phyloP scores from a whole-genome alignment of 2,888 invertebrate genomes.

The Machimus rusticus region DNA sequence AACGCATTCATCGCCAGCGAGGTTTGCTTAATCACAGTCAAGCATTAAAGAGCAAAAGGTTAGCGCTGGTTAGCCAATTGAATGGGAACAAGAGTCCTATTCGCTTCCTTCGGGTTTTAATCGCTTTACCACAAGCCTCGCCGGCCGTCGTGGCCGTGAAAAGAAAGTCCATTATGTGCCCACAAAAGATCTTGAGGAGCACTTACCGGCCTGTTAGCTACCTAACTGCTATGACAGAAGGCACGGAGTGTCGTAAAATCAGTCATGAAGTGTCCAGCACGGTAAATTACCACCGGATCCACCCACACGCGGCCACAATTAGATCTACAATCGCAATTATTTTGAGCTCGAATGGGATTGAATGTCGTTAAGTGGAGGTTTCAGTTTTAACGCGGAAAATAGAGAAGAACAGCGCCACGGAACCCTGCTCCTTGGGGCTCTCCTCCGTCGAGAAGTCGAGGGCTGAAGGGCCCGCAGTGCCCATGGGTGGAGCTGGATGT shows the following conservation, averaged over 20 bases:
- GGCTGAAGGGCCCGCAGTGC: background rate
- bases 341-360: background rate
- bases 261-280: constrained; percentile 45
- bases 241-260: constrained; percentile 47
- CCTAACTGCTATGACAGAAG: constrained; percentile 44
- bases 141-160: background rate
- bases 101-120: constrained; percentile 24
- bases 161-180: constrained; percentile 33
- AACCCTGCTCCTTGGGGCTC: background rate
- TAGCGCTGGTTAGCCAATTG: constrained; percentile 31
- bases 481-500: background rate
- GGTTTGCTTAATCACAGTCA: constrained; percentile 21
- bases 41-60: constrained; percentile 36
- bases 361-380: background rate
- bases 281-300: constrained; percentile 41
- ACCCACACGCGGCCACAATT: constrained; percentile 46
- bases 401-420: background rate
- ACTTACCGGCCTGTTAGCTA: background rate
- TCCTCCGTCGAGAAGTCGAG: background rate
- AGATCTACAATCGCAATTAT: constrained; percentile 45
- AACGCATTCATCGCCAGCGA: constrained; percentile 10
- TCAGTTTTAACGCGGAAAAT: constrained; percentile 8
- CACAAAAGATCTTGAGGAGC: constrained; percentile 15
- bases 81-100: constrained; percentile 20
- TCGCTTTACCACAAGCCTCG: constrained; percentile 8